Evolutionary conservation across 2,888 invertebrate genomes (phyloP).

Genomic region (Exephanes ischioxanthus): DNA sequence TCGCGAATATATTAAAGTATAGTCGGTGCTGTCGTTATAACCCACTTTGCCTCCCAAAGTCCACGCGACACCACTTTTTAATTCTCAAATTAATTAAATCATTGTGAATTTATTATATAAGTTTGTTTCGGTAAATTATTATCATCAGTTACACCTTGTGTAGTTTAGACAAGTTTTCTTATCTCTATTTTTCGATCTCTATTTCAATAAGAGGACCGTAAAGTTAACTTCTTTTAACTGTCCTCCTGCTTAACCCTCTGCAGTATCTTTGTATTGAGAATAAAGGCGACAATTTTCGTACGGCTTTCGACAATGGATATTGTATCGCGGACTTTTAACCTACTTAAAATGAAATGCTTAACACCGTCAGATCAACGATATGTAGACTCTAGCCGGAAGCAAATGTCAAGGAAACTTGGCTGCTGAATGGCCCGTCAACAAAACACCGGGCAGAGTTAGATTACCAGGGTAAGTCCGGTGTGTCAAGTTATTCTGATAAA

Average conservation of each 20-base stretch:
- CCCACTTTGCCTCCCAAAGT: constrained; percentile 14
- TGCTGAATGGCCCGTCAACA: neutral
- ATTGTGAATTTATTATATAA: neutral
- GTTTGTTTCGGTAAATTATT: neutral
- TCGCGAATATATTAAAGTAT: neutral
- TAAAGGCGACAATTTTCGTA: neutral
- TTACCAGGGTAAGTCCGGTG: neutral
- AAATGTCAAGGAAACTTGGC: constrained; percentile 4
- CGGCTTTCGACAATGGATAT: neutral
- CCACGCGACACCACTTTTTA: neutral
- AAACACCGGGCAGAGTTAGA: constrained; percentile 3
- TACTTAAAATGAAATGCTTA: no score
- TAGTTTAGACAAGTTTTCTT: neutral
- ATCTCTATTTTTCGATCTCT: neutral
- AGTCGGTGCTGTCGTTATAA: neutral
- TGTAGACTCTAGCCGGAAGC: no score
- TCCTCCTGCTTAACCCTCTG: neutral
- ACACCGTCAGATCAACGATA: no score
- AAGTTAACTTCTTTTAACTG: neutral
- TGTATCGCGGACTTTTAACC: neutral
- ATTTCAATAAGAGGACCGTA: neutral
- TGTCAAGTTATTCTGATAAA: constrained; percentile 34
- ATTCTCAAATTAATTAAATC: constrained; percentile 2
- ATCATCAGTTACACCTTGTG: neutral
- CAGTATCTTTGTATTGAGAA: neutral